These are phyloP conservation scores for Bombus terrestris DNA, from an alignment of 1,140 invertebrate species.

Conservation along the genomic window DNA sequence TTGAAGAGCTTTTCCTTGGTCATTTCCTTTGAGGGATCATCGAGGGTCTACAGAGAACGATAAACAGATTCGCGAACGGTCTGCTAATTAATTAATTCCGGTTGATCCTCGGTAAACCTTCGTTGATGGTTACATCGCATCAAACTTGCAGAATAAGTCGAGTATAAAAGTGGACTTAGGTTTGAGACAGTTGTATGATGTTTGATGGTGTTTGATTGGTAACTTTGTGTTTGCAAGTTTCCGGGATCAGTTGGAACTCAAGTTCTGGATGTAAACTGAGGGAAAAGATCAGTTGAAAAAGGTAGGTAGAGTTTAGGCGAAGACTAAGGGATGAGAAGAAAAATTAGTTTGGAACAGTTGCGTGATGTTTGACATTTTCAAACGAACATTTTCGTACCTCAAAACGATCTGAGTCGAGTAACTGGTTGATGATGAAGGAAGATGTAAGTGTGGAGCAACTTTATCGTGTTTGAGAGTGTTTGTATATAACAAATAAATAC, in stretches of 20 bases:
- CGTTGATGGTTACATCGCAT: background rate
- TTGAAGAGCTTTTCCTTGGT: background rate
- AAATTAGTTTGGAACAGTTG: no score
- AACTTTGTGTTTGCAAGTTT: no score
- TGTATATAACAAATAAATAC: no score
- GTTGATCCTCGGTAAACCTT: background rate
- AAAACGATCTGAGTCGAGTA: no score
- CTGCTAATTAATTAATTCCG: background rate
- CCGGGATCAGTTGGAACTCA: no score
- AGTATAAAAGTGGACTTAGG: background rate
- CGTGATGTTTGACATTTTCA: no score
- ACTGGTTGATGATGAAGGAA: background rate
- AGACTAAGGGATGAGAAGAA: no score
- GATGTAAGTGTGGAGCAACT: background rate
- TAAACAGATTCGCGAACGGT: background rate
- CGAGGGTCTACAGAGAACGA: background rate
- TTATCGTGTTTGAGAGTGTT: background rate
- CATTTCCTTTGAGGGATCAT: constrained; percentile 14
- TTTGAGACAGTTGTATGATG: background rate
- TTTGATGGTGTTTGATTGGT: background rate
- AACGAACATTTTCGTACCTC: no score
- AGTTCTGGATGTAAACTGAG: no score
- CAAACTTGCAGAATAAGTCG: background rate
- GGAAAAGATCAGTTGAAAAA: no score
- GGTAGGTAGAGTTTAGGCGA: no score